Evolutionary conservation across 2,113 vertebrate genomes (phyloP), one percentile per base, ranked within the genome.

Genomic region (Melospiza georgiana): DNA sequence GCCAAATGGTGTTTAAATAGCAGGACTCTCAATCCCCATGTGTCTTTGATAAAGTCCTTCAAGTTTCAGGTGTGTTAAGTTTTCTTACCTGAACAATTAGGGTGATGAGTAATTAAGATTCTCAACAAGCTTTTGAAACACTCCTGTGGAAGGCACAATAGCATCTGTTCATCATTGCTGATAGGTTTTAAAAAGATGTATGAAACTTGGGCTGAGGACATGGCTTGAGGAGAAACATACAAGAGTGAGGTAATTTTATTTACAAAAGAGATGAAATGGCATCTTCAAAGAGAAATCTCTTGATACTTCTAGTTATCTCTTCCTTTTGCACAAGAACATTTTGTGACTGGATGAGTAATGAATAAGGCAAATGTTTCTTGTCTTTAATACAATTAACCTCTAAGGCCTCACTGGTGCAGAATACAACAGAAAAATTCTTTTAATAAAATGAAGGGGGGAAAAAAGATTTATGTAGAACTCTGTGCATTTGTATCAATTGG

Each of bases 31-130:
- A 43, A 68, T 81, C 48, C 27, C 35, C 24, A 3, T n/a, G 15
- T 4, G 24, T 83, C 35, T 75, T 83, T 37, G n/a, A 52, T 65
- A 31, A 93, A 71, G 33, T n/a, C 67, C 22, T 69, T 66, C 43
- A 69, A 73, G 46, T 88, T 84, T 59, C 43, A 86, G 25, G 12
- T 39, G 15, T 51, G 55, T 39, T 80, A 59, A 48, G 14, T 93
- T 94, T 92, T 92, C 46, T 95, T 95, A 41, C 68, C 37, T 91
- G 79, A 89, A 71, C 62, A 89, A 85, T 41, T 39, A 75, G n/a
- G 27, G 49, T 43, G 31, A 57, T 73, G 62, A 72, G 19, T 90
- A 6, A 39, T 73, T 33, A n/a, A 44, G 59, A 61, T 61, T 73
- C 31, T 78, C 49, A 78, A 43, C 2, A 19, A 28, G 43, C 25